Evolutionary conservation across 2,888 invertebrate species (phyloP).

Genomic region (Acrobasis consociella): DNA sequence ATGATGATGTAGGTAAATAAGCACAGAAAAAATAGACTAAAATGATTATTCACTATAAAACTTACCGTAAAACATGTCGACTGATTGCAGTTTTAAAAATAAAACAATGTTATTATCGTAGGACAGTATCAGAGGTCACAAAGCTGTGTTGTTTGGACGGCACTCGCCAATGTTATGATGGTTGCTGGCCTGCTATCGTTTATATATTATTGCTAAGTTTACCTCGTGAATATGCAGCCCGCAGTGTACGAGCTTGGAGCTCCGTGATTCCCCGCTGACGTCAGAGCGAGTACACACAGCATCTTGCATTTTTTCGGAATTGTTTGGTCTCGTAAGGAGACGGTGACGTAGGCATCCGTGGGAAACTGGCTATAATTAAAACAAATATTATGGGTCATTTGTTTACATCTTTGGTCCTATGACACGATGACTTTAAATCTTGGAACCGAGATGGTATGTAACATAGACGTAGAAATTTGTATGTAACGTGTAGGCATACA

Average conservation of each 20-base stretch:
- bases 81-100: conserved; percentile 3
- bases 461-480: too few relatives aligned
- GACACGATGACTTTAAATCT: too few relatives aligned
- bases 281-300: not conserved
- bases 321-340: not conserved
- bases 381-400: not conserved
- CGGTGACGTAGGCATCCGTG: not conserved
- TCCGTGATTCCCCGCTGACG: conserved; percentile 18
- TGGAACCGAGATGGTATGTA: too few relatives aligned
- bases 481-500: too few relatives aligned
- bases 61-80: conserved; percentile 21
- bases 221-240: not conserved
- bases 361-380: not conserved
- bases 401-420: not conserved
- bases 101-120: conserved; percentile 2
- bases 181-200: not conserved
- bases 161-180: conserved; percentile 1
- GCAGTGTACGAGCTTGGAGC: not conserved
- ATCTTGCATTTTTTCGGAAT: conserved; percentile 9
- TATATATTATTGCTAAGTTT: conserved; percentile 10
- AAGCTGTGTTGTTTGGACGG: not conserved
- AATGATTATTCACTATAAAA: not conserved
- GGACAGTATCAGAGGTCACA: not conserved
- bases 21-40: not conserved
- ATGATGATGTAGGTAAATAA: too few relatives aligned